Evolutionary conservation across 2,888 invertebrate species (phyloP).

Genomic region (Apamea sordens): DNA sequence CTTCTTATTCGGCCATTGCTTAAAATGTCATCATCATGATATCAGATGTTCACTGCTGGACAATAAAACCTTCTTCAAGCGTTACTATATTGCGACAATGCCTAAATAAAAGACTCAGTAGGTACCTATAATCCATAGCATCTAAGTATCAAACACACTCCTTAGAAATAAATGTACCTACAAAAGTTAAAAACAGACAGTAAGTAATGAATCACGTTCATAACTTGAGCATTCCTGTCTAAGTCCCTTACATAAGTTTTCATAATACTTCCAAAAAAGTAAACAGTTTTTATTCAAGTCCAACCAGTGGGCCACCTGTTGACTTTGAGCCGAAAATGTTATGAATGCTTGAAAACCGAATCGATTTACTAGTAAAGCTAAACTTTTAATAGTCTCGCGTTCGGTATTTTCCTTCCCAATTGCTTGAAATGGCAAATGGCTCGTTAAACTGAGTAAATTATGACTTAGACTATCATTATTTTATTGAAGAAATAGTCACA

Average conservation of each 20-base stretch:
- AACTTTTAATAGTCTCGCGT: conserved; percentile 38
- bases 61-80: background rate
- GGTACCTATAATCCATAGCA: background rate
- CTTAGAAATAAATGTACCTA: background rate
- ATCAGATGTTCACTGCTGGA: background rate
- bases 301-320: conserved; percentile 51
- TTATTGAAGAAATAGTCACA: background rate
- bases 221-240: conserved; percentile 23
- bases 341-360: conserved; percentile 48
- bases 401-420: conserved; percentile 29
- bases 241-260: conserved; percentile 42
- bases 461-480: conserved; percentile 1
- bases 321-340: conserved; percentile 55
- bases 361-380: conserved; percentile 29
- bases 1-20: background rate
- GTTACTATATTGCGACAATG: background rate
- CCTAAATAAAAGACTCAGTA: background rate
- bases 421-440: conserved; percentile 11
- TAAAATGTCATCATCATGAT: background rate
- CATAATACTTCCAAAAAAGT: conserved; percentile 54
- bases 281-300: conserved; percentile 47
- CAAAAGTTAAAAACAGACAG: background rate
- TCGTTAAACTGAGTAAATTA: conserved; percentile 16
- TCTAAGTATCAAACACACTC: background rate
- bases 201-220: background rate